phyloP scores from a whole-genome alignment of 2,888 invertebrate species.

The Lochmaea crataegi region DNA sequence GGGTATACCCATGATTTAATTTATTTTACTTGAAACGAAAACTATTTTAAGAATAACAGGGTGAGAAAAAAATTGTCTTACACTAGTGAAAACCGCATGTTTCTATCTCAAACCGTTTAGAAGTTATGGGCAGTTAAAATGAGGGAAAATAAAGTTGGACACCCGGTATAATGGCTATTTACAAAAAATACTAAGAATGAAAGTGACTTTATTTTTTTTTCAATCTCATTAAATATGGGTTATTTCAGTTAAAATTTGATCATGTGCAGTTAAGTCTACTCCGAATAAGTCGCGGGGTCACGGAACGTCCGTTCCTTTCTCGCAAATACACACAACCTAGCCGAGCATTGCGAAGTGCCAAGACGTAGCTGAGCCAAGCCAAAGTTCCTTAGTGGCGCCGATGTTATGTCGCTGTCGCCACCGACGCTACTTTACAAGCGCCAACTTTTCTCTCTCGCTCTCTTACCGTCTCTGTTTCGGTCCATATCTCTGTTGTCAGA shows the following conservation, averaged over 20 bases:
- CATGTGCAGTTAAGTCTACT: conserved; percentile 2
- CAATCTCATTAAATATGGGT: too few relatives aligned
- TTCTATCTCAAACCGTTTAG: too few relatives aligned
- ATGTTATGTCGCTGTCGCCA: conserved; percentile 44
- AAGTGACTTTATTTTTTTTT: too few relatives aligned
- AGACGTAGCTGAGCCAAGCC: conserved; percentile 36
- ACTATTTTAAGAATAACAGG: too few relatives aligned
- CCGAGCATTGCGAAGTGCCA: conserved; percentile 20
- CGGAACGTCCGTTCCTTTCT: conserved; percentile 6
- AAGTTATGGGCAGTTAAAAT: too few relatives aligned
- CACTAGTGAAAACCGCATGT: too few relatives aligned
- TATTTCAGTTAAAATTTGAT: background rate
- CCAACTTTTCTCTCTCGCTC: conserved; percentile 38
- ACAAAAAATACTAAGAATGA: too few relatives aligned
- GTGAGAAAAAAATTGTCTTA: too few relatives aligned
- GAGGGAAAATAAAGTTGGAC: too few relatives aligned
- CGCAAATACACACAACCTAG: background rate
- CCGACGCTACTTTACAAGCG: conserved; percentile 42
- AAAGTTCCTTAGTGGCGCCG: conserved; percentile 46
- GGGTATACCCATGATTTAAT: too few relatives aligned
- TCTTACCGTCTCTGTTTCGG: conserved; percentile 27
- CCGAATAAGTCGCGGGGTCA: conserved; percentile 11
- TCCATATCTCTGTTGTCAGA: conserved; percentile 11
- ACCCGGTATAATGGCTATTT: too few relatives aligned
- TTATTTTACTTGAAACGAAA: too few relatives aligned